A percentile compares a stretch with the other conserved stretches of the same genome.
These are phyloP conservation scores for Scaeva pyrastri DNA, from an alignment of 2,888 invertebrate genomes.

Conservation along the genomic window DNA sequence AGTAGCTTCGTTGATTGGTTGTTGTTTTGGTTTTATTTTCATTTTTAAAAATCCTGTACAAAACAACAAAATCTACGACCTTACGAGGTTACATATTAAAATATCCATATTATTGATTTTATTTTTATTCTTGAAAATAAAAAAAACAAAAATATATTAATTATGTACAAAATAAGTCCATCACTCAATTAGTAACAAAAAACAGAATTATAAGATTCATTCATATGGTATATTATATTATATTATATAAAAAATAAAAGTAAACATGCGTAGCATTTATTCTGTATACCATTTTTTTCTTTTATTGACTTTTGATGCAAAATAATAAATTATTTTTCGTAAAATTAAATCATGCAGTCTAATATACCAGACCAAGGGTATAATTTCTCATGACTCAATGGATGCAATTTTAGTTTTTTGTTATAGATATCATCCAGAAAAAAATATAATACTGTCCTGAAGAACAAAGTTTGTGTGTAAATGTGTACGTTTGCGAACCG, in stretches of 20 bases:
- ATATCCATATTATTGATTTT: not conserved
- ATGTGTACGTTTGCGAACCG: too few relatives aligned
- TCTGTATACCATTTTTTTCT: not conserved
- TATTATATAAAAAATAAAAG: not conserved
- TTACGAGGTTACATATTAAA: not conserved
- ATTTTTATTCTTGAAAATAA: not conserved
- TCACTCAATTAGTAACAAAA: constrained; percentile 58
- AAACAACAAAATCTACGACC: not conserved
- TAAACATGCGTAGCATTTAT: constrained; percentile 26
- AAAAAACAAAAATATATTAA: not conserved
- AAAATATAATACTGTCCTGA: not conserved
- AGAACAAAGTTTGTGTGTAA: constrained; percentile 8
- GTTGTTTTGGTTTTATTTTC: not conserved
- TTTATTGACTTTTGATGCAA: constrained; percentile 1
- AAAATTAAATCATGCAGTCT: constrained; percentile 2
- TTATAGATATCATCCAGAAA: not conserved
- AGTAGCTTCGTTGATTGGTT: not conserved
- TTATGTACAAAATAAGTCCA: constrained; percentile 20
- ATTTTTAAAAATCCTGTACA: not conserved
- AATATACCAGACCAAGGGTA: not conserved
- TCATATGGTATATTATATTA: not conserved
- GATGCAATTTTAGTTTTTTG: not conserved
- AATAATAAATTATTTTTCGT: not conserved
- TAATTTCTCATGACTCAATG: not conserved
- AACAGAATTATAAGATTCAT: constrained; percentile 36